Percentiles rank a stretch among this genome's conserved stretches.
Evolutionary conservation across 2,888 invertebrate species (phyloP).

Genomic region (Adelognathus sp.): DNA sequence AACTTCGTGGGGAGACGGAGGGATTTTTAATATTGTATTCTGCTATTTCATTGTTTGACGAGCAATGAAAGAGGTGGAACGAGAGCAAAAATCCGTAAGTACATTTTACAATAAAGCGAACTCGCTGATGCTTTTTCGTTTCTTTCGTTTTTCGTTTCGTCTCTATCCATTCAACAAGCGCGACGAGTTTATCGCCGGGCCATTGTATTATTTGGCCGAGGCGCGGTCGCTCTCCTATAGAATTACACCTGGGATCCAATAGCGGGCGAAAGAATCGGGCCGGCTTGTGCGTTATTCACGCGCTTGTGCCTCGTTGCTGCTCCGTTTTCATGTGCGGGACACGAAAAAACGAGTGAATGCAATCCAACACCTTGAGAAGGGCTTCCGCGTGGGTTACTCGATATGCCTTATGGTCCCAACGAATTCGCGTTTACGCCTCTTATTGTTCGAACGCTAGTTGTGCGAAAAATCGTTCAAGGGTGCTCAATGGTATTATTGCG

Average conservation of each 20-base stretch:
- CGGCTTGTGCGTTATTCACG: constrained; percentile 6
- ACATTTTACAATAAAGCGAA: neutral
- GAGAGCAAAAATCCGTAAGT: neutral
- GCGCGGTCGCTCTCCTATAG: constrained; percentile 17
- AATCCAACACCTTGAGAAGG: constrained; percentile 5
- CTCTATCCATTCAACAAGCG: constrained; percentile 11
- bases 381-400: constrained; percentile 18
- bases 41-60: too few relatives aligned
- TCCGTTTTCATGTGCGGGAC: neutral
- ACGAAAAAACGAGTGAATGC: constrained; percentile 6
- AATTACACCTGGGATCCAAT: constrained; percentile 25
- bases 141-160: neutral
- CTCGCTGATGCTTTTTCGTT: neutral
- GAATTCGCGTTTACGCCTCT: neutral
- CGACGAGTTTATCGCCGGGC: constrained; percentile 8
- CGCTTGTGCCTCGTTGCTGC: neutral
- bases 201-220: constrained; percentile 12
- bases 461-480: neutral
- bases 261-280: neutral
- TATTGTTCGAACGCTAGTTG: neutral
- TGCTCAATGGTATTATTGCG: neutral
- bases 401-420: constrained; percentile 4
- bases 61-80: neutral
- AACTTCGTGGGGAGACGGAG: too few relatives aligned
- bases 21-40: too few relatives aligned